Percentiles rank a stretch among this genome's conserved stretches.
phyloP scores from a whole-genome alignment of 2,113 vertebrate genomes.

The Zosterops hypoxanthus region DNA sequence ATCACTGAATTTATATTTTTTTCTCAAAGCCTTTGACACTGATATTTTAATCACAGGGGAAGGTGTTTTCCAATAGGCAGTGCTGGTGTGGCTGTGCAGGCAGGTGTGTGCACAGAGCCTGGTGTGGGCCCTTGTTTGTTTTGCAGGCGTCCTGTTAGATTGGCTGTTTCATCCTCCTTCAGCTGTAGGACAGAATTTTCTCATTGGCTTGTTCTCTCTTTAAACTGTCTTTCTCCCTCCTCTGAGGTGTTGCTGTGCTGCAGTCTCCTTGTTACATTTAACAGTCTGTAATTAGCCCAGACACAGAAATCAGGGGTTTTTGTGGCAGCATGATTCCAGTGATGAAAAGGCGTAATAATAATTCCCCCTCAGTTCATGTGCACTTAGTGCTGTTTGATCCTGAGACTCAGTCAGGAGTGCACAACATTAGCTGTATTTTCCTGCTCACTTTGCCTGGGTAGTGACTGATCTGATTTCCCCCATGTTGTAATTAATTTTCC shows the following conservation, averaged over 20 bases:
- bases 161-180: not conserved
- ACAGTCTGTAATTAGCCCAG: not conserved
- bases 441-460: not conserved
- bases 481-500: not conserved
- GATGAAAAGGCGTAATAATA: too few relatives aligned
- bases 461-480: not conserved
- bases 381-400: not conserved
- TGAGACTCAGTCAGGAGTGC: not conserved
- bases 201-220: not conserved
- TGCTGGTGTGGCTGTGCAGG: not conserved
- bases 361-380: not conserved
- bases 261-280: not conserved
- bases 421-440: not conserved
- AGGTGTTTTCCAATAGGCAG: not conserved
- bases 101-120: not conserved
- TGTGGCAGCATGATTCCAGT: not conserved
- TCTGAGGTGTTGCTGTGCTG: not conserved
- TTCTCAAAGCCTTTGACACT: not conserved
- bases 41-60: not conserved
- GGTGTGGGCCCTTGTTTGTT: rapidly evolving
- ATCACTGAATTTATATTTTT: not conserved
- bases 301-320: not conserved
- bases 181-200: not conserved
- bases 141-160: not conserved
- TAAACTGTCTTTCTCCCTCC: rapidly evolving